phyloP scores from a whole-genome alignment of 2,888 invertebrate genomes.

The Scaeva pyrastri region DNA sequence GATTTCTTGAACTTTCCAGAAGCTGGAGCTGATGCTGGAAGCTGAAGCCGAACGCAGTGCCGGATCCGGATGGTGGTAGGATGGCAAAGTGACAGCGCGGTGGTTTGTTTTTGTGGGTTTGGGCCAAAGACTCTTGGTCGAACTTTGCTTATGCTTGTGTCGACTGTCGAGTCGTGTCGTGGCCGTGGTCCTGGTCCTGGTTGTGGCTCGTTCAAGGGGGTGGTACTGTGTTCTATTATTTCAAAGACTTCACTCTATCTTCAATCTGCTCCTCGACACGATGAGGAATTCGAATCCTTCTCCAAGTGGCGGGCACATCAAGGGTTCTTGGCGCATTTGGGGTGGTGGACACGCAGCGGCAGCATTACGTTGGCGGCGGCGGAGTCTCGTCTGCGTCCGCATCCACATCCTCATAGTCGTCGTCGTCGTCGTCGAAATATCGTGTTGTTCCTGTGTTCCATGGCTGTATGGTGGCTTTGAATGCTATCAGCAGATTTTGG shows the following conservation, averaged over 20 bases:
- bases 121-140: constrained; percentile 16
- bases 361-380: background rate
- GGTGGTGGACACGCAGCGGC: background rate
- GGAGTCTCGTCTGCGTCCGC: background rate
- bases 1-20: constrained; percentile 56
- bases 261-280: constrained; percentile 3
- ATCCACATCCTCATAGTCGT: background rate
- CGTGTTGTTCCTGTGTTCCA: constrained; percentile 4
- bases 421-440: too few species aligned
- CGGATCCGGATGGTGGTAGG: constrained; percentile 17
- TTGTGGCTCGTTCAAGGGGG: too few species aligned
- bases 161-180: background rate
- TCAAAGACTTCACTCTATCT: constrained; percentile 33
- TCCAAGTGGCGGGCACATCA: background rate
- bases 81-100: constrained; percentile 27
- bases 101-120: constrained; percentile 32
- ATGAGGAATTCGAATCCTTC: constrained; percentile 19
- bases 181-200: background rate
- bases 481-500: constrained; percentile 58
- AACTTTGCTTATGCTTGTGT: constrained; percentile 17
- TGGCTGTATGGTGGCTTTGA: constrained; percentile 40
- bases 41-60: background rate
- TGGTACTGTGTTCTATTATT: constrained; percentile 38
- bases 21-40: background rate
- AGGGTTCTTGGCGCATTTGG: background rate